Evolutionary conservation across 2,797 vertebrate genomes (phyloP).

Genomic region (Mormyrus proboscirostris): DNA sequence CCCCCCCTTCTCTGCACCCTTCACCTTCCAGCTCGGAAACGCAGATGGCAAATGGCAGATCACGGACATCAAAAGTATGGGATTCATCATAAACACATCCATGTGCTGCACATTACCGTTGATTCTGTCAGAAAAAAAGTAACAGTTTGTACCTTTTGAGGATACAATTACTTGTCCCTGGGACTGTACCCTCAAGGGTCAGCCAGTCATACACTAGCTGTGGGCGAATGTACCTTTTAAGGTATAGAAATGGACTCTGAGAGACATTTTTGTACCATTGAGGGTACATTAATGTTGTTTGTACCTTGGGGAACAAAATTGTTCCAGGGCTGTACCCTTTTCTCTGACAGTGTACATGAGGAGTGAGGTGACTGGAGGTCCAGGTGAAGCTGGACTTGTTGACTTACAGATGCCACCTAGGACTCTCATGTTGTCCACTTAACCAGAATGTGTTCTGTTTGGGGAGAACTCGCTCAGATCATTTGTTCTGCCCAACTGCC

Average conservation of each 20-base stretch:
- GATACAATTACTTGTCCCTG: neutral
- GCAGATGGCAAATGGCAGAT: slow-evolving; percentile 49
- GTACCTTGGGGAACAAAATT: neutral
- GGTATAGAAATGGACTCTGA: neutral
- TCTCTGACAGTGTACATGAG: neutral
- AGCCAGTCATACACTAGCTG: neutral
- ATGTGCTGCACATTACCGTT: neutral
- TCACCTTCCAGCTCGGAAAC: slow-evolving; percentile 50
- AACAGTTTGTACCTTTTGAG: neutral
- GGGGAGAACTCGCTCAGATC: neutral
- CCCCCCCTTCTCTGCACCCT: slow-evolving; percentile 59
- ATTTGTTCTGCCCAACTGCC: neutral
- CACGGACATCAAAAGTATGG: slow-evolving; percentile 49
- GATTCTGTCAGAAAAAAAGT: neutral
- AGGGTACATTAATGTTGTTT: neutral
- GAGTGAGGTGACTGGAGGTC: neutral
- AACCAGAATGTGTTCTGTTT: neutral
- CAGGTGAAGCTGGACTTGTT: neutral
- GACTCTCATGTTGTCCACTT: neutral
- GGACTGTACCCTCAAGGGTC: neutral
- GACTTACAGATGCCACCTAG: neutral
- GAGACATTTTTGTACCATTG: neutral
- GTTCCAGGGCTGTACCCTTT: neutral
- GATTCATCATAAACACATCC: neutral
- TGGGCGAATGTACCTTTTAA: neutral